Base-by-base conservation (phyloP, 2,113 vertebrate genomes). In the Hiodon alosoides region DNA sequence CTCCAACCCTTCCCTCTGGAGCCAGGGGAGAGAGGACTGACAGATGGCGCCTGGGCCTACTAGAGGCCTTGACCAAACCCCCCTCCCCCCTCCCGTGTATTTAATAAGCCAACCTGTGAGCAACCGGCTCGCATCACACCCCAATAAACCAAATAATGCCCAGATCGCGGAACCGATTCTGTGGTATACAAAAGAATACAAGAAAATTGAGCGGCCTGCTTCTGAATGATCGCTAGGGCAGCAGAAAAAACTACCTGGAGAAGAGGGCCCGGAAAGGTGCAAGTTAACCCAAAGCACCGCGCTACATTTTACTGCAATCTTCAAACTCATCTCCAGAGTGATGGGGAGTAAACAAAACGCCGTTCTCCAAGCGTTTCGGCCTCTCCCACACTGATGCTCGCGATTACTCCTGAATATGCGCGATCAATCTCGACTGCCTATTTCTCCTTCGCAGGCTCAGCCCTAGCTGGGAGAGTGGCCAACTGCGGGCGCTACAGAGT, bases 11-110 rank as follows among this genome's bases (percentile, higher is more conserved):
- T 85, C 84, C 84, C 83, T 82, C 77, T 80, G 80, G 77, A 79
- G 59, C 69, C 67, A 14, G 77, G 82, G 77, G 81, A 75, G 77
- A 77, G 80, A 78, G 71, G 50, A 67, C 52, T 81, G 83, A 88
- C 89, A 91, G 89, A 90, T 90, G 90, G 90, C 83, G 83, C 79
- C 81, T 74, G 84, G 84, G 83, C 61, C 86, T 75, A 62, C 83
- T 71, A 81, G 79, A 85, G 76, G 82, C 80, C 82, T 85, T 74
- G 74, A 79, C 68, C 77, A 79, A 80, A 81, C 85, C 73, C 52
- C 69, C 81, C 73, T 85, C 67, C 75, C 82, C 84, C 84, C 82
- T 81, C n/a, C 31, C 31, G 31, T 31, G 31, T 31, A 31, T 31
- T 31, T 31, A 31, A 31, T 31, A 31, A 31, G 31, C 31, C 31